Evolutionary conservation across 2,888 invertebrate species (phyloP), one percentile per base, ranked within the genome.

Genomic region (Andrena camellia): DNA sequence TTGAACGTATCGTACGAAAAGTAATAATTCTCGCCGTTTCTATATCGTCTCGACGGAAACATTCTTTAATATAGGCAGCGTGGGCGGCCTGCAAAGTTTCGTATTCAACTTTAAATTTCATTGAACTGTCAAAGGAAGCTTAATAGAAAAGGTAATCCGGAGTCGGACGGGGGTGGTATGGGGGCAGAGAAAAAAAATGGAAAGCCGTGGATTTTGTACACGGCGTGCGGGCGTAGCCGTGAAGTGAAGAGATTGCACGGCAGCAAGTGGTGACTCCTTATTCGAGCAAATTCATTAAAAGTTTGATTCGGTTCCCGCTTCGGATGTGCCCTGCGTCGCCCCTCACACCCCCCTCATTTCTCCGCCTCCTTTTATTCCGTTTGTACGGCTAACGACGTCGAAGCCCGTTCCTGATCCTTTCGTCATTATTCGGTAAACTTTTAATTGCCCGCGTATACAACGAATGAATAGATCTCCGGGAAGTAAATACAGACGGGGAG

Each of bases 211-310:
- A 74, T 83, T 83, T 75, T 77, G 74, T 81, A 71, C 84, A 75
- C 71, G 64, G 6, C 29, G 68, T n/a, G 29, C 70, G 69, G 42
- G 13, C 50, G 54, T 52, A 60, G 62, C 60, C 50, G 23, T 60
- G 69, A 72, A 81, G 70, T 48, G 68, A 48, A 78, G 57, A 75
- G 73, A 79, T 83, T 66, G 73, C 78, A 50, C 60, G 26, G 59
- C 23, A 50, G 31, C 66, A 75, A 64, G 67, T 81, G 74, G 63
- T 78, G 74, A 69, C 57, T 83, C 48, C 73, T 82, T 77, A 81
- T 64, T 54, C 67, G 57, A 68, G 77, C 66, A 80, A 88, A 89
- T 87, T 89, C 88, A 89, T 89, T 89, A 89, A 89, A 89, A 89
- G 83, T 89, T 89, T 81, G 69, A 87, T 84, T 78, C 57, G 62